These are phyloP conservation scores for Hozukius guyotensis DNA, from an alignment of 2,797 vertebrate genomes.

Conservation along the genomic window DNA sequence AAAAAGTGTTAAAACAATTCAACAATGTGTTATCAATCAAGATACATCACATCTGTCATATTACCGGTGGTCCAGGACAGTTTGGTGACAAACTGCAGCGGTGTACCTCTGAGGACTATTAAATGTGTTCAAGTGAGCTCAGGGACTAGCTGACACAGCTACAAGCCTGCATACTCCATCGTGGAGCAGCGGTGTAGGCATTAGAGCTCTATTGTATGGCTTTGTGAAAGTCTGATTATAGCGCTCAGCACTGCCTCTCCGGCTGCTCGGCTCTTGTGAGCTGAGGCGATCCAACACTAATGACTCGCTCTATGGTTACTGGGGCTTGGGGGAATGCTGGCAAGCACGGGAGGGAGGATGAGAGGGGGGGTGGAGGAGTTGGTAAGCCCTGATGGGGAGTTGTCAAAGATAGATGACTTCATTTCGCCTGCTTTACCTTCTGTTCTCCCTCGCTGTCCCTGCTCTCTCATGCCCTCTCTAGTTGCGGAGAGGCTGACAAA, in stretches of 20 bases:
- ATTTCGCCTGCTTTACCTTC: slow-evolving; percentile 32
- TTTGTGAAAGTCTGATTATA: slow-evolving; percentile 53
- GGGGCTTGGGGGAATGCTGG: slow-evolving; percentile 55
- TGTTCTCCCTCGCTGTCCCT: not conserved
- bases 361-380: slow-evolving; percentile 22
- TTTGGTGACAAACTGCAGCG: not conserved
- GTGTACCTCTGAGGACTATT: not conserved
- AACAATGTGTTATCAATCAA: not conserved
- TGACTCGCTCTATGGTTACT: slow-evolving; percentile 74
- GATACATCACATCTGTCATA: not conserved
- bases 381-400: slow-evolving; percentile 33
- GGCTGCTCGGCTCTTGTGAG: slow-evolving; percentile 45
- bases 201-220: slow-evolving; percentile 23
- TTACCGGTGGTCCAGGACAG: not conserved
- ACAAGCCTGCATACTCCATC: not conserved
- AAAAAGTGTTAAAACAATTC: not conserved
- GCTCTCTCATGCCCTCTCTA: not conserved
- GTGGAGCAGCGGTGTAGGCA: not conserved
- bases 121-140: not conserved
- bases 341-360: not conserved
- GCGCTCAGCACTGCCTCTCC: not conserved
- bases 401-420: slow-evolving; percentile 64
- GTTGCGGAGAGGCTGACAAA: not conserved
- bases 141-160: not conserved
- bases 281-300: slow-evolving; percentile 55